These are phyloP conservation scores for Aethina tumida DNA, from an alignment of 1,140 invertebrate genomes.

Conservation along the genomic window DNA sequence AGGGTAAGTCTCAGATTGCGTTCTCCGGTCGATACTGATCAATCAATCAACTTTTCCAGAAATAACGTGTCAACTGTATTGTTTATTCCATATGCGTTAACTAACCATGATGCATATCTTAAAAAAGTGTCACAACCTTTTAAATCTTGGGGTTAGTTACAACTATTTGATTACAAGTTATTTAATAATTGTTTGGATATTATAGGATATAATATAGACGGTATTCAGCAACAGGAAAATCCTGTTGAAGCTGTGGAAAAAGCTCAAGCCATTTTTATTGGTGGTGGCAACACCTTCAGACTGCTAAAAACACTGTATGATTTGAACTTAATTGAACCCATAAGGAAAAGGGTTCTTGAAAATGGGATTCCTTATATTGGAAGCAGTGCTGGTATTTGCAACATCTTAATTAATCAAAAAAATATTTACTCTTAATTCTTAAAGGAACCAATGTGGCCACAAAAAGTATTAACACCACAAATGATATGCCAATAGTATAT, in stretches of 20 bases:
- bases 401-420: not conserved
- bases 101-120: slow-evolving; percentile 56
- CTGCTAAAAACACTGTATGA: slow-evolving; percentile 63
- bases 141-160: slow-evolving; percentile 46
- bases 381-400: slow-evolving; percentile 55
- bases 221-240: slow-evolving; percentile 50
- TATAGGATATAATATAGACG: slow-evolving; percentile 45
- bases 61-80: slow-evolving; percentile 54
- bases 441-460: slow-evolving; percentile 65
- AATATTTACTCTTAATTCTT: slow-evolving; percentile 5
- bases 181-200: not conserved
- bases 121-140: slow-evolving; percentile 50
- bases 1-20: slow-evolving; percentile 40
- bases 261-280: slow-evolving; percentile 64
- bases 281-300: slow-evolving; percentile 75
- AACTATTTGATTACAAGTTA: slow-evolving; percentile 1
- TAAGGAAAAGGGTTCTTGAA: slow-evolving; percentile 49
- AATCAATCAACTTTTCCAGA: slow-evolving; percentile 37
- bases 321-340: slow-evolving; percentile 51
- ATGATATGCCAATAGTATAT: slow-evolving; percentile 78
- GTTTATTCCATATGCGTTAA: slow-evolving; percentile 69
- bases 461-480: slow-evolving; percentile 66
- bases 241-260: slow-evolving; percentile 45
- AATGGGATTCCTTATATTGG: slow-evolving; percentile 67
- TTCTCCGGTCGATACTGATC: slow-evolving; percentile 10